phyloP scores from a whole-genome alignment of 2,888 invertebrate species.

The Piscicola geometra region DNA sequence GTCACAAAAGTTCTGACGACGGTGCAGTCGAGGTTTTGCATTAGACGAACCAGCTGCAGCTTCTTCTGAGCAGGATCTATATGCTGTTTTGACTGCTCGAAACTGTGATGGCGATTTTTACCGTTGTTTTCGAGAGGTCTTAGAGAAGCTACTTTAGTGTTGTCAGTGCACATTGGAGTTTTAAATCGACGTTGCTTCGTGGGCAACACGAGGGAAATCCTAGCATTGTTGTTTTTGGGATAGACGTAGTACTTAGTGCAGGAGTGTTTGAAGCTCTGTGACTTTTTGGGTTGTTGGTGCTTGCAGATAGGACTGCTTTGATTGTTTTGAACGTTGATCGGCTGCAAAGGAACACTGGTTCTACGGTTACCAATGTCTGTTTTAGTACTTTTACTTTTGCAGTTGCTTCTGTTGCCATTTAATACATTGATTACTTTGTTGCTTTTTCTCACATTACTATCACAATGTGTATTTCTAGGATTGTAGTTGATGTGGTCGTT shows the following conservation, averaged over 20 bases:
- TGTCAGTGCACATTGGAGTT: background rate
- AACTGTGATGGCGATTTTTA: background rate
- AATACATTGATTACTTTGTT: background rate
- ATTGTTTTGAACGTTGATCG: background rate
- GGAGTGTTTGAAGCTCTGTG: conserved; percentile 9
- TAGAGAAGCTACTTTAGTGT: background rate
- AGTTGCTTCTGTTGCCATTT: background rate
- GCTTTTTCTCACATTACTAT: background rate
- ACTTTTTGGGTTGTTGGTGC: background rate
- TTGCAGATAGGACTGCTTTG: background rate
- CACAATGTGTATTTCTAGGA: too few relatives aligned
- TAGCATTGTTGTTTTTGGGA: background rate
- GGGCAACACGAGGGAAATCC: background rate
- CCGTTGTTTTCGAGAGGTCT: background rate
- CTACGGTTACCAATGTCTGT: background rate
- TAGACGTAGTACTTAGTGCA: background rate
- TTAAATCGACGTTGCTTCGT: background rate
- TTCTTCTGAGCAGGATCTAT: conserved; percentile 29
- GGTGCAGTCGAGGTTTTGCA: conserved; percentile 38
- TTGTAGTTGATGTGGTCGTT: background rate
- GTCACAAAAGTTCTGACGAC: conserved; percentile 82
- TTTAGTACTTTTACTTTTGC: too few relatives aligned
- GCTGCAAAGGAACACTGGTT: background rate
- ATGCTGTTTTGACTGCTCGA: background rate
- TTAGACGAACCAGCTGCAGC: conserved; percentile 39